Percentiles rank a stretch among this genome's conserved stretches.
Conservation (phyloP, 2,888 invertebrate genomes). For the Cenopis cana region DNA sequence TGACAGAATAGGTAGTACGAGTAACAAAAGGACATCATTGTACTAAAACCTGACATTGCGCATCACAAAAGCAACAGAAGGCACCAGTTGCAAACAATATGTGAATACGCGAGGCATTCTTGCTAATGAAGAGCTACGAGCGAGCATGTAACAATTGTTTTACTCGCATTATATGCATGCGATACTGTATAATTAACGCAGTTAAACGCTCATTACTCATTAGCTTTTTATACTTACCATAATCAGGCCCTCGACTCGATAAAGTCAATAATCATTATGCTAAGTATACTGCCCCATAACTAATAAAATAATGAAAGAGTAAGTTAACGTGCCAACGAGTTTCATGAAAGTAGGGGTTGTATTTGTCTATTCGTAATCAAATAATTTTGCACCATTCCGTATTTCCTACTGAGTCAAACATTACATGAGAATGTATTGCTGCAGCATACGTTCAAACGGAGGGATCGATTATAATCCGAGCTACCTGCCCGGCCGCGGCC, state of each 20-base stretch:
- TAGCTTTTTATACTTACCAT: conserved; percentile 8
- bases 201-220: conserved; percentile 12
- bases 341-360: neutral
- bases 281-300: neutral
- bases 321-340: neutral
- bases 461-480: conserved; percentile 70
- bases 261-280: neutral
- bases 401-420: neutral
- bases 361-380: neutral
- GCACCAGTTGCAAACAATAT: conserved; percentile 28
- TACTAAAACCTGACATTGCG: conserved; percentile 27
- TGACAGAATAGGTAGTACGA: neutral
- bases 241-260: conserved; percentile 5
- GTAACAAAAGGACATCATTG: conserved; percentile 16
- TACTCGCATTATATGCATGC: conserved; percentile 16
- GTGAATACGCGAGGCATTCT: conserved; percentile 7
- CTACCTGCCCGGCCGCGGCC: conserved; percentile 71
- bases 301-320: neutral
- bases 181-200: conserved; percentile 10
- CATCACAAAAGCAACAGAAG: conserved; percentile 18
- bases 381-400: neutral
- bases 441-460: conserved; percentile 51
- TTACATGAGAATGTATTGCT: neutral
- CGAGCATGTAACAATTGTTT: conserved; percentile 9
- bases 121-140: conserved; percentile 22